Percentiles rank a stretch among this genome's conserved stretches.
These are phyloP conservation scores for Drosophila setosimentum DNA, from an alignment of 2,888 invertebrate genomes.

Conservation along the genomic window DNA sequence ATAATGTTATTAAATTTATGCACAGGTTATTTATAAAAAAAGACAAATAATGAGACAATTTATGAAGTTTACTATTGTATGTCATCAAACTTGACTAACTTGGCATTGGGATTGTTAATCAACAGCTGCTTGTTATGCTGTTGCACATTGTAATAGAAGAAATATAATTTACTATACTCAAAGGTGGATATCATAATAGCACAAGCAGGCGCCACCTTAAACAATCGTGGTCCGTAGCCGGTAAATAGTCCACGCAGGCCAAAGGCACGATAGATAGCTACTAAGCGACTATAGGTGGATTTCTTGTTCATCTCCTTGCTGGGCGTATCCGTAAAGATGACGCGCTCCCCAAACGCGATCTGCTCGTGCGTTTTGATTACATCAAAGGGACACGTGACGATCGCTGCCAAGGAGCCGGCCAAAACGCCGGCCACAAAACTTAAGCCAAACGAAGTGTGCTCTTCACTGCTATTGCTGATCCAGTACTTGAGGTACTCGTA, in stretches of 20 bases:
- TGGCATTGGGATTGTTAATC: conserved; percentile 53
- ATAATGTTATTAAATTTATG: conserved; percentile 19
- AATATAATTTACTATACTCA: conserved; percentile 97
- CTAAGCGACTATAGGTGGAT: conserved; percentile 86
- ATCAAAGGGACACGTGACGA: conserved; percentile 98
- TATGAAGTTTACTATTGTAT: conserved; percentile 36
- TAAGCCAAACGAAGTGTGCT: conserved; percentile 89
- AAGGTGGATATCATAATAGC: conserved; percentile 99
- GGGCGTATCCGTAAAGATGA: conserved; percentile 86
- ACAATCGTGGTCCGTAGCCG: conserved; percentile 94
- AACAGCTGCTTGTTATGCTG: conserved; percentile 79
- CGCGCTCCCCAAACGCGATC: conserved; percentile 95
- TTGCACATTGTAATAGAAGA: conserved; percentile 88
- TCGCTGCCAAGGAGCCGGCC: conserved; percentile 96
- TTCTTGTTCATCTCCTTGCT: conserved; percentile 59
- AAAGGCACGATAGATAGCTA: conserved; percentile 88
- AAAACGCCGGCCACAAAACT: conserved; percentile 92
- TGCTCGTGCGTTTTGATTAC: conserved; percentile 99
- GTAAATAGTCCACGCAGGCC: conserved; percentile 92
- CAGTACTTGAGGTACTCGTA: conserved; percentile 91
- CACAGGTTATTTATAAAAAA: conserved; percentile 34
- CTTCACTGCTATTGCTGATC: conserved; percentile 85
- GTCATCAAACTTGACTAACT: conserved; percentile 55
- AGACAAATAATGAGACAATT: background rate
- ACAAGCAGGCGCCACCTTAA: conserved; percentile 99